A percentile compares a stretch with the other conserved stretches of the same genome.
These are phyloP conservation scores for Anoura caudifer DNA, from an alignment of 2,113 vertebrate genomes.

Conservation along the genomic window DNA sequence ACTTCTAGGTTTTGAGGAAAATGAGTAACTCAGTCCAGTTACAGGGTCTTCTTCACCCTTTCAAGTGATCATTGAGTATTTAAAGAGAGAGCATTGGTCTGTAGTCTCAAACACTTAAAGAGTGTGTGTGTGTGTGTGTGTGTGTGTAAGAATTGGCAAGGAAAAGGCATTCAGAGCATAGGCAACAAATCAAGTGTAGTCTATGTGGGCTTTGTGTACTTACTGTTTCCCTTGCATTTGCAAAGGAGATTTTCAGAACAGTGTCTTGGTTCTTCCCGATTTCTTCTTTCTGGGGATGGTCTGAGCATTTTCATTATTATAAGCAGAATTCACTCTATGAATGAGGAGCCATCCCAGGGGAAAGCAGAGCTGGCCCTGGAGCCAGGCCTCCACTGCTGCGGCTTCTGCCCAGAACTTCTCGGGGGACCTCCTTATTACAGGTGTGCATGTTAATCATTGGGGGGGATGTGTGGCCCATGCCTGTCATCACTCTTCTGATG, in stretches of 20 bases:
- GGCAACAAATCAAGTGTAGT: background rate
- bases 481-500: background rate
- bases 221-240: background rate
- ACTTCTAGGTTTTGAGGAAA: background rate
- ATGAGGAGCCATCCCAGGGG: background rate
- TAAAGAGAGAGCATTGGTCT: background rate
- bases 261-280: background rate
- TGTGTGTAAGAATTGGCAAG: background rate
- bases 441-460: background rate
- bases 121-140: background rate
- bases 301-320: background rate
- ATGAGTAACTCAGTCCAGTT: background rate
- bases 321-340: background rate
- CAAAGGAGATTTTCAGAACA: background rate
- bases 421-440: background rate
- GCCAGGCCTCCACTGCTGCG: background rate
- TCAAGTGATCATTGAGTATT: background rate
- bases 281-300: background rate
- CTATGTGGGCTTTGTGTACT: background rate
- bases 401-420: background rate
- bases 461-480: background rate
- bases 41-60: background rate
- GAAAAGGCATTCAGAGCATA: background rate
- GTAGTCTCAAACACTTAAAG: background rate
- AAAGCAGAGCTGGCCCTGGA: background rate